Percentiles rank a stretch among this genome's conserved stretches.
Conservation (phyloP, 2,888 invertebrate species). For the Hirtodrosophila histrioides region DNA sequence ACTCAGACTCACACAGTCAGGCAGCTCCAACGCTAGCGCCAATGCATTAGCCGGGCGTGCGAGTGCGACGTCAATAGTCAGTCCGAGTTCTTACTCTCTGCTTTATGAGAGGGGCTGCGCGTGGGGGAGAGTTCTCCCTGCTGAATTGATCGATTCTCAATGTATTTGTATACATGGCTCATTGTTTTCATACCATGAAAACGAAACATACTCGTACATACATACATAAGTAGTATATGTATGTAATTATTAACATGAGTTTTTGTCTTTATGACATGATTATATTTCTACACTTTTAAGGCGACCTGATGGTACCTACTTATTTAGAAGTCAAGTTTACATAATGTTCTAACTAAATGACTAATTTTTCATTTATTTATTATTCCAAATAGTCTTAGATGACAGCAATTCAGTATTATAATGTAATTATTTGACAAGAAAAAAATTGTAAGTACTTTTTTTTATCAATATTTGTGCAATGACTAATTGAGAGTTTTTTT, state of each 20-base stretch:
- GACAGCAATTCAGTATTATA: too few relatives aligned
- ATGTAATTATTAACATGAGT: not conserved
- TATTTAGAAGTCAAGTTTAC: not conserved
- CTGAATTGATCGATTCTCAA: constrained; percentile 48
- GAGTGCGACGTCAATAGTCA: constrained; percentile 44
- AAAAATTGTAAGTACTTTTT: too few relatives aligned
- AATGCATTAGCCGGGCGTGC: constrained; percentile 14
- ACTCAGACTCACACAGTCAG: constrained; percentile 10
- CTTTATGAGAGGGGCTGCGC: constrained; percentile 11
- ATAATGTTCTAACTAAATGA: not conserved
- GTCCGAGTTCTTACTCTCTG: constrained; percentile 39
- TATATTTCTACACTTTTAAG: not conserved
- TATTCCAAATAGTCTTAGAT: too few relatives aligned
- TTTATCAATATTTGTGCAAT: too few relatives aligned
- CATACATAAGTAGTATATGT: too few relatives aligned
- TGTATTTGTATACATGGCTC: constrained; percentile 16
- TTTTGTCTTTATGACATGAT: not conserved
- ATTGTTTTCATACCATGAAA: constrained; percentile 22
- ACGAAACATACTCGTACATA: not conserved
- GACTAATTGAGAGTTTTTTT: too few relatives aligned
- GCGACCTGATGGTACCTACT: not conserved
- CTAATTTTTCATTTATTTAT: too few relatives aligned
- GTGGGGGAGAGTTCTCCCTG: constrained; percentile 17
- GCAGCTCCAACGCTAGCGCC: constrained; percentile 40
- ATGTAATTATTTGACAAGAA: too few relatives aligned